Evolutionary conservation across 2,888 invertebrate species (phyloP), one percentile per base, ranked within the genome.

Genomic region (Idaea biselata): DNA sequence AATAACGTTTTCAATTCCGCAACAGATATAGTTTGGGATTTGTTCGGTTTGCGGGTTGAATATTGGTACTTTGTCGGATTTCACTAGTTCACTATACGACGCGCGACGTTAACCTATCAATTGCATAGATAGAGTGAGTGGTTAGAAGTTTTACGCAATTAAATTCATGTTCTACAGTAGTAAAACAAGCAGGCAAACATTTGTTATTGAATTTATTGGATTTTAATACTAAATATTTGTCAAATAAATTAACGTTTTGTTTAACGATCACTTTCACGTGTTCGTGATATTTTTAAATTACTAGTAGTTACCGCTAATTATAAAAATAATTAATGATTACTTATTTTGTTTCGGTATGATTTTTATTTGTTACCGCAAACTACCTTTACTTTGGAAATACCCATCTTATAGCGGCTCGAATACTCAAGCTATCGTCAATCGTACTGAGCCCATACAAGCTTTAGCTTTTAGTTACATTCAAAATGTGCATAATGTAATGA

Each of bases 1-100:
- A 53, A 16, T 55, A 18, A 58, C n/a, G 18, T 58, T 56, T 53
- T 53, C 57, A 63, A 61, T 64, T 62, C 55, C 55, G n/a, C 44
- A 44, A 44, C 44, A 44, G 16, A 58, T 60, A 59, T 59, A 59
- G 57, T 61, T 59, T 56, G 59, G 56, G 53, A 16, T 53, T 60
- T 16, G 44, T 60, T 58, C 16, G 53, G 54, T 55, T 25, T 44
- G 44, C 8, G 14, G 11, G 44, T 44, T 44, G 3, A 44, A 44
- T 8, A 11, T 14, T 11, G 44, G 6, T 44, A 11, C 44, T 8
- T 44, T 44, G 44, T 44, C 44, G 44, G 44, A 44, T 44, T 11
- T 44, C 11, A 44, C 5, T 44, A 44, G n/a, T n/a, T n/a, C 44
- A 11, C 44, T 1, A 25, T 1, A 5, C 25, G 25, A 3, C 1